These are phyloP conservation scores for Troides helena DNA, from an alignment of 2,888 invertebrate genomes.

Conservation along the genomic window DNA sequence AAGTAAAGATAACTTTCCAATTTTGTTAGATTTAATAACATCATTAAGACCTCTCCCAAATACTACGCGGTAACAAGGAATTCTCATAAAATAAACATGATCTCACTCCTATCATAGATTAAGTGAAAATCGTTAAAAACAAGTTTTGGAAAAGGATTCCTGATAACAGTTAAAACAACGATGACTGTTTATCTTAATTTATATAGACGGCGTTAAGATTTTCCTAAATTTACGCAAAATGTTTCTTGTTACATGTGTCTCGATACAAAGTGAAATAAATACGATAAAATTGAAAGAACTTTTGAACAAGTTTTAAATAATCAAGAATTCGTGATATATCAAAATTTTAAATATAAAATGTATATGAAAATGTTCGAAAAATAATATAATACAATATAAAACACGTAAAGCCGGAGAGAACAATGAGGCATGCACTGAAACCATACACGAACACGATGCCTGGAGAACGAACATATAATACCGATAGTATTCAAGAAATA, in stretches of 20 bases:
- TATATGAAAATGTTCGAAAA: background rate
- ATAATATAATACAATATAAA: background rate
- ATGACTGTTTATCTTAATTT: background rate
- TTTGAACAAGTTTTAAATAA: background rate
- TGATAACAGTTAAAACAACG: background rate
- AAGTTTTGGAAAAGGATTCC: background rate
- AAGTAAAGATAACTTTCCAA: slow-evolving; percentile 16
- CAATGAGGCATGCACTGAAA: slow-evolving; percentile 11
- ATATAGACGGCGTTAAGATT: background rate
- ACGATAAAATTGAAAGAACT: background rate
- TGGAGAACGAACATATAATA: background rate
- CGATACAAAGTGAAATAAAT: background rate
- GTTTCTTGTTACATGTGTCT: background rate
- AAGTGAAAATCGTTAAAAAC: background rate
- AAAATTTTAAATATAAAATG: background rate
- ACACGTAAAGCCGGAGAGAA: slow-evolving; percentile 11
- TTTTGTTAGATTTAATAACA: slow-evolving; percentile 6
- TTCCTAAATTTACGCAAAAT: background rate
- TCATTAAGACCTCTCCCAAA: slow-evolving; percentile 4
- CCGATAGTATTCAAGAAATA: slow-evolving; percentile 3
- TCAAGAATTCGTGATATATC: background rate
- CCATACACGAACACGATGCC: background rate
- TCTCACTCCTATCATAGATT: background rate
- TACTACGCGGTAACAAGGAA: background rate
- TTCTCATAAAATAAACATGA: background rate